Evolutionary conservation across 1,140 invertebrate species (phyloP).

Genomic region (Bombyx mandarina): DNA sequence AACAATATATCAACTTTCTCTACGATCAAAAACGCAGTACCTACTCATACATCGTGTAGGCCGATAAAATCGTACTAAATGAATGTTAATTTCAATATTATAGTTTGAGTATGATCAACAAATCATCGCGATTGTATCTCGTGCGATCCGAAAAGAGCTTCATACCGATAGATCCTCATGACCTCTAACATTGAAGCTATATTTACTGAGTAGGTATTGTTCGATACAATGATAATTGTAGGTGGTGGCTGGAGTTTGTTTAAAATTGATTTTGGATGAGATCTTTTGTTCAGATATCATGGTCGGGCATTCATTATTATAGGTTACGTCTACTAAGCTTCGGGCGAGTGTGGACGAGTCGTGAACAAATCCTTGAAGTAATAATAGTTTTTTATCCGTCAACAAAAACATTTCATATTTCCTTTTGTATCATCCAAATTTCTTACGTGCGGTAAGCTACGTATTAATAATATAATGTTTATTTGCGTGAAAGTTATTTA

Average conservation of each 20-base stretch:
- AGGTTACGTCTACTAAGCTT: constrained; percentile 24
- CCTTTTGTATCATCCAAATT: too few relatives aligned
- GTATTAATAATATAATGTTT: too few relatives aligned
- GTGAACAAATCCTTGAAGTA: background rate
- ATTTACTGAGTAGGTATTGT: constrained; percentile 49
- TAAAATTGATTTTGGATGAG: constrained; percentile 64
- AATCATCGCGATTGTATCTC: constrained; percentile 61
- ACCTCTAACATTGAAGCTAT: constrained; percentile 48
- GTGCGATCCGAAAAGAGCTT: constrained; percentile 47
- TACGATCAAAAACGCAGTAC: constrained; percentile 2
- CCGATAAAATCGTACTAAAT: constrained; percentile 51
- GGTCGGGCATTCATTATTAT: constrained; percentile 48
- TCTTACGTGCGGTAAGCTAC: too few relatives aligned
- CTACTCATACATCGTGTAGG: constrained; percentile 4
- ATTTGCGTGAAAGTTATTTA: too few relatives aligned
- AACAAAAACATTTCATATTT: too few relatives aligned
- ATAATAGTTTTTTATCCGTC: too few relatives aligned
- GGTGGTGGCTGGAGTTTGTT: constrained; percentile 60
- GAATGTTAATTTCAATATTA: constrained; percentile 66
- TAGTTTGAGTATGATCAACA: constrained; percentile 54
- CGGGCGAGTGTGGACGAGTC: constrained; percentile 5
- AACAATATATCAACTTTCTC: background rate
- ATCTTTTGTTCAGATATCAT: constrained; percentile 37
- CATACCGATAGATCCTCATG: constrained; percentile 44
- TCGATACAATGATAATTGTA: constrained; percentile 56